A percentile compares a stretch with the other conserved stretches of the same genome.
These are phyloP conservation scores for Rhagium mordax DNA, from an alignment of 2,888 invertebrate species.

Conservation along the genomic window DNA sequence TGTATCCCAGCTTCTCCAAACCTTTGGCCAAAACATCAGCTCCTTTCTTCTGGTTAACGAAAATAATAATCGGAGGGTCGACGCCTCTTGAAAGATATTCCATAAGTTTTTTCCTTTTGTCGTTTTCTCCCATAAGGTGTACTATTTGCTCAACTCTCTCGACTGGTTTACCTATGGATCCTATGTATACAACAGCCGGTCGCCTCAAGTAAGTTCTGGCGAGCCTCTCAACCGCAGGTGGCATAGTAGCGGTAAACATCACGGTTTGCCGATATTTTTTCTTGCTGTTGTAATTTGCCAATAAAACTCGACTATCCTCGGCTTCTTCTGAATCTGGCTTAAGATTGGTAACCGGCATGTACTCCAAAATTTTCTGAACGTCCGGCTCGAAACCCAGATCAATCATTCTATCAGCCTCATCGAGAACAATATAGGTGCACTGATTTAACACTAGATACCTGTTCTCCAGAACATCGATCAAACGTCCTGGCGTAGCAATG, in stretches of 20 bases:
- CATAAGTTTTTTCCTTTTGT: constrained; percentile 96
- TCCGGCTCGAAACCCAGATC: constrained; percentile 99
- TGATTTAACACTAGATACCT: constrained; percentile 93
- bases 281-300: constrained; percentile 95
- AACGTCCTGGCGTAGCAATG: constrained; percentile 99
- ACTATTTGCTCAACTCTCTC: constrained; percentile 99
- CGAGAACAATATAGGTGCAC: constrained; percentile 97
- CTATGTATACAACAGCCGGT: constrained; percentile 97
- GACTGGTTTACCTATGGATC: constrained; percentile 94
- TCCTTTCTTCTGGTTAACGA: constrained; percentile 98
- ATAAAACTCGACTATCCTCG: constrained; percentile 84
- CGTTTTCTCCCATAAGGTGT: constrained; percentile 94
- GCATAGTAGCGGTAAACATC: constrained; percentile 99
- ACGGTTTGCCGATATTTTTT: constrained; percentile 99
- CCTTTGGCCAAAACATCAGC: constrained; percentile 98
- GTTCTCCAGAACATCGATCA: constrained; percentile 98
- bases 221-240: constrained; percentile 95
- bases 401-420: constrained; percentile 99
- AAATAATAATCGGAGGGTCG: constrained; percentile 98
- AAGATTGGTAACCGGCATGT: constrained; percentile 97
- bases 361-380: constrained; percentile 97
- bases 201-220: constrained; percentile 95
- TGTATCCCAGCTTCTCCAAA: constrained; percentile 96
- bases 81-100: constrained; percentile 92
- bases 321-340: constrained; percentile 99